Evolutionary conservation across 2,113 vertebrate species (phyloP), one percentile per base, ranked within the genome.

Genomic region (Lophotis ruficrista): DNA sequence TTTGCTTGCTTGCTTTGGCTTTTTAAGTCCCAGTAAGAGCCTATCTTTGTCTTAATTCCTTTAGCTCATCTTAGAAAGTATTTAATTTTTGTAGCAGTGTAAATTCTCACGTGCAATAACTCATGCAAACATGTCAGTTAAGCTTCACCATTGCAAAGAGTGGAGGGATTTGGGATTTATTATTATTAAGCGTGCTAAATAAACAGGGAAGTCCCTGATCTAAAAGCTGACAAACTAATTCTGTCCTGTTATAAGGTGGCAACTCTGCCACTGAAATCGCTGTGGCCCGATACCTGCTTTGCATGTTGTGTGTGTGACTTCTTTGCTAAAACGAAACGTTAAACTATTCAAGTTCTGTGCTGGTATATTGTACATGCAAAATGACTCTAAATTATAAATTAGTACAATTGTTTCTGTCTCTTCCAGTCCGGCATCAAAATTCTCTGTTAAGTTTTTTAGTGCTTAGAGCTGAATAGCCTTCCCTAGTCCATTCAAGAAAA

Each of bases 241-340:
- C 17, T 64, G 10, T 47, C 12, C 10, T 6, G 0, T 65, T 77
- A 9, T 2, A 66, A 66, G 10, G 47, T 75, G 53, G 10, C n/a
- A 77, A 4, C 5, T 38, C 33, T 4, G 2, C 13, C 2, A 1
- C 14, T 21, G 66, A 38, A 11, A 35, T 89, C 33, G 2, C 19
- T 60, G 21, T 62, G 35, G 30, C 23, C 28, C 3, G 0, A 1
- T 90, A 37, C 0, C 27, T 0, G 0, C 35, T 38, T 6, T 69
- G 17, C 48, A 27, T 57, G 6, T 57, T 92, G 24, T 0, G 0
- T n/a, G 2, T 45, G 12, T 38, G 35, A 47, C 33, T 86, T 65
- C 38, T 68, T 35, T 62, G 8, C 83, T 89, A 41, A 68, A 92
- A 45, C 6, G 41, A 56, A 41, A 22, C 19, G 8, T 68, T 53